Conservation (phyloP, 2,797 vertebrate genomes). For the Apogon talboti region DNA sequence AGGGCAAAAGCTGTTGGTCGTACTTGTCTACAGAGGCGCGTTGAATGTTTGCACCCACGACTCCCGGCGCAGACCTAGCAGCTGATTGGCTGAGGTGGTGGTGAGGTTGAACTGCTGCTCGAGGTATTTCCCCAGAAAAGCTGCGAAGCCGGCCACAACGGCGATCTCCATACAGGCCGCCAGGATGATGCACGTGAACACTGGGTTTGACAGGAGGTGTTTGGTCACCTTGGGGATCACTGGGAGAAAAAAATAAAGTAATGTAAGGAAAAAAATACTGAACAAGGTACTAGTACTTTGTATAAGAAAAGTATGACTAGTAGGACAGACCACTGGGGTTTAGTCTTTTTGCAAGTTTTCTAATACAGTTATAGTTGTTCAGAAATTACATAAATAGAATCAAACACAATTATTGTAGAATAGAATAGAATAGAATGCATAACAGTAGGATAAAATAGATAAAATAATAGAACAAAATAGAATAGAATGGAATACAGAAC, state of each 20-base stretch:
- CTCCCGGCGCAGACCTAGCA: slow-evolving; percentile 87
- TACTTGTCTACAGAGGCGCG: not conserved
- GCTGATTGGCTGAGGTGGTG: slow-evolving; percentile 96
- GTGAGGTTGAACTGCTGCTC: slow-evolving; percentile 99
- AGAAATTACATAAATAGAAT: not conserved
- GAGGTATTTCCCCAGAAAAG: slow-evolving; percentile 96
- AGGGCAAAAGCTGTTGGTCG: not conserved
- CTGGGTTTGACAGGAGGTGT: slow-evolving; percentile 95
- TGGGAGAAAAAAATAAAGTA: slow-evolving; percentile 52
- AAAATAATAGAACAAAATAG: too few relatives aligned
- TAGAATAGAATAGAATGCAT: too few relatives aligned
- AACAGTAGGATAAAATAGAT: too few relatives aligned
- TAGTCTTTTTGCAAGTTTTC: not conserved
- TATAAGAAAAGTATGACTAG: not conserved
- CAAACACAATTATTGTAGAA: not conserved
- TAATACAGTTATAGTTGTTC: not conserved
- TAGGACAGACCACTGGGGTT: not conserved
- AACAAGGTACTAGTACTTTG: too few relatives aligned
- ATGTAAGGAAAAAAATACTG: not conserved
- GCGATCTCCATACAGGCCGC: slow-evolving; percentile 99
- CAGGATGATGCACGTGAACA: slow-evolving; percentile 97
- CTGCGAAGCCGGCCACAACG: slow-evolving; percentile 95
- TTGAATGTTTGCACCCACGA: not conserved
- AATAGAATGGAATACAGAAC: too few relatives aligned
- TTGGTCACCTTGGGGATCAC: slow-evolving; percentile 98